Evolutionary conservation across 1,140 invertebrate species (phyloP), one percentile per base, ranked within the genome.

Genomic region (Drosophila lini): DNA sequence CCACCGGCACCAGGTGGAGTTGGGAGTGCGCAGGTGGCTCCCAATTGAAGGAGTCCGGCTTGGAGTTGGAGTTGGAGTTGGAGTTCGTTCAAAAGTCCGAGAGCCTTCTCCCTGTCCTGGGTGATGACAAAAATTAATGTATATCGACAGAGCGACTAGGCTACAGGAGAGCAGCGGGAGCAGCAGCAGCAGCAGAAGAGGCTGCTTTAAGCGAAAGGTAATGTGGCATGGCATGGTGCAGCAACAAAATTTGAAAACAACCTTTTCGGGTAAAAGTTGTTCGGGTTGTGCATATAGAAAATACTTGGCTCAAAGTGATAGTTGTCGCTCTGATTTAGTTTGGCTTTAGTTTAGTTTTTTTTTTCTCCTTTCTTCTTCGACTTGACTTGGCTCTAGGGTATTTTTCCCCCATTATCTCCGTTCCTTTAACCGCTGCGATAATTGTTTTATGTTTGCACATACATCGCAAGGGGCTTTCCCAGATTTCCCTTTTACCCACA

Each of bases 321-420:
- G 75, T 78, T 78, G 75, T 78, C 64, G 75, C 74, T 78, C 74
- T 78, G 75, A 78, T 78, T 78, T 78, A 78, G 74, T 78, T 78
- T 58, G 36, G 36, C 19, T 70, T 57, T 19, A 34, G 38, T 55
- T 40, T 61, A 28, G 45, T 22, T 47, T 48, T 45, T 19, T 19
- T 19, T 34, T 8, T 19, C 19, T 69, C 52, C 62, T 77, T 77
- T 77, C 73, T 69, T 78, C 42, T 41, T 45, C 65, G 62, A 34
- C 42, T 53, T 22, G 50, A 31, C n/a, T 40, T 11, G 32, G 63
- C 74, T 78, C 53, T 58, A 77, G 74, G 74, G 48, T 67, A 60
- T 70, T 71, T 70, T 58, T 55, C 34, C 34, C 13, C 36, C 15
- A 38, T 44, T 44, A 50, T 48, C 16, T 57, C n/a, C 25, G 38